Evolutionary conservation across 1,140 invertebrate genomes (phyloP).

Genomic region (Leptinotarsa undecemlineata): DNA sequence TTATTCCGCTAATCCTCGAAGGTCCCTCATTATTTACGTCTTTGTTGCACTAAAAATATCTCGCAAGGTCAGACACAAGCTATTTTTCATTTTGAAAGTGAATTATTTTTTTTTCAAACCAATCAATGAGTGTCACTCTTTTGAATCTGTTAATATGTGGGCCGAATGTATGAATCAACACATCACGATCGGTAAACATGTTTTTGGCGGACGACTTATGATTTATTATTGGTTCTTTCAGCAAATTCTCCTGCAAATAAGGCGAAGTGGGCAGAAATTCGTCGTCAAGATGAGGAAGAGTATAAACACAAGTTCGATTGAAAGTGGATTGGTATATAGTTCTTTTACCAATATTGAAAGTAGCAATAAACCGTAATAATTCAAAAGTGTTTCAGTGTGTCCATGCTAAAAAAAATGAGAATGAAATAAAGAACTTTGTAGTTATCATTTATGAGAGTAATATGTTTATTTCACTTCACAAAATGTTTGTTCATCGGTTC

Average conservation of each 20-base stretch:
- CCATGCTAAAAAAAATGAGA: too few species aligned
- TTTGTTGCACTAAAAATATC: slow-evolving; percentile 4
- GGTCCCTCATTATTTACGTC: not conserved
- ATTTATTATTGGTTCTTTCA: slow-evolving; percentile 43
- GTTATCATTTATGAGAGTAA: too few species aligned
- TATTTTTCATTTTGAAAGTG: slow-evolving; percentile 3
- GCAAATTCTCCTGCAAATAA: slow-evolving; percentile 60
- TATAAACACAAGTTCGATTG: slow-evolving; percentile 34
- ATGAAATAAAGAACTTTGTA: too few species aligned
- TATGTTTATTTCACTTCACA: too few species aligned
- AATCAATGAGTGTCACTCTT: slow-evolving; percentile 5
- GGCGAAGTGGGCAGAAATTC: slow-evolving; percentile 58
- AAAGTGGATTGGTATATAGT: not conserved
- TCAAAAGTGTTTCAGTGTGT: too few species aligned
- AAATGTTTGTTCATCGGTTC: too few species aligned
- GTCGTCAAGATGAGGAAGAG: slow-evolving; percentile 47
- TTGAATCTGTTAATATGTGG: not conserved
- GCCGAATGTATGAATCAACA: not conserved
- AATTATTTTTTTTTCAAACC: not conserved
- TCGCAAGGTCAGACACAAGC: slow-evolving; percentile 12
- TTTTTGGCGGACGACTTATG: not conserved
- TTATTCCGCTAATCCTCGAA: not conserved
- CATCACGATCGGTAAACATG: not conserved
- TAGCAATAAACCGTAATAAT: too few species aligned
- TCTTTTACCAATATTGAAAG: too few species aligned